Base-by-base conservation (phyloP, 2,797 vertebrate genomes). In the Gallinago nigripennis region DNA sequence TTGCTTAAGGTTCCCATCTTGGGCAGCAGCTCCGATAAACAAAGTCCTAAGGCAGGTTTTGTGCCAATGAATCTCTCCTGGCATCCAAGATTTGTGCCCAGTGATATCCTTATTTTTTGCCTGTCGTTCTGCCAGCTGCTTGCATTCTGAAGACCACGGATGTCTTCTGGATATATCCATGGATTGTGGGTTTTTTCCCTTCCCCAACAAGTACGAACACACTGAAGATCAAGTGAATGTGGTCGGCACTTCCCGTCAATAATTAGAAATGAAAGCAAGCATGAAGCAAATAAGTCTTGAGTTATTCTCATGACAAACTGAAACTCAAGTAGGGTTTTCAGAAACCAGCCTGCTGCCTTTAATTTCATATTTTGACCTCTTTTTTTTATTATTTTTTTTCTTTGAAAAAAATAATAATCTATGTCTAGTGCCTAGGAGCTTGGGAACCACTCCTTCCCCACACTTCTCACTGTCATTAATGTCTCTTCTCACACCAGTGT, bases 221-320 rank as follows among this genome's bases (percentile, higher is more conserved):
- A 30, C 66, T 61, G 8, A 95, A 92, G 88, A 90, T 78, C 86
- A 87, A 89, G 71, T 56, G 76, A 68, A 78, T 63, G 73, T 28
- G 27, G 53, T 43, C 81, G 69, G 72, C 46, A 65, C 85, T 91
- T 90, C 43, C 65, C 1, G 0, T 82, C 80, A 90, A 61, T 90
- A 94, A 94, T 88, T 86, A 92, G 90, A 90, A 94, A 91, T 66
- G 56, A 94, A 91, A 95, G 64, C 71, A 89, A 92, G 45, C 72
- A 46, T 80, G 68, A 91, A 96, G 82, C 69, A 77, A 84, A 4
- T 41, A 53, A 56, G 57, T 61, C 37, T 82, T 82, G 71, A 66
- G 51, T 79, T 93, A 56, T 70, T 86, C 82, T 87, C 69, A 78
- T 69, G 80, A 68, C 78, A 81, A 95, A 15, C 13, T 71, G 75